phyloP scores from a whole-genome alignment of 2,888 invertebrate species.

The Sthenelais limicola region DNA sequence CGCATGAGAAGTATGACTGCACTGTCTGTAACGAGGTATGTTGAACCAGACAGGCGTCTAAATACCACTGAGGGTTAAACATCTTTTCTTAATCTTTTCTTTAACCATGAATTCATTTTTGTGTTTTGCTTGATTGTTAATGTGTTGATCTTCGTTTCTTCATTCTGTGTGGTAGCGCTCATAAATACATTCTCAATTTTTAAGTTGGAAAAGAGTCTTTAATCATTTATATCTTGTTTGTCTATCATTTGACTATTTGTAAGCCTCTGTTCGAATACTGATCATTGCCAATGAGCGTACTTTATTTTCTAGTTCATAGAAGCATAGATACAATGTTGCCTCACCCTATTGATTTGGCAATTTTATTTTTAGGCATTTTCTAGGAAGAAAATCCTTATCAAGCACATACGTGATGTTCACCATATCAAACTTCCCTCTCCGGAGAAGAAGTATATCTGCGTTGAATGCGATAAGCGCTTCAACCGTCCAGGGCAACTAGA shows the following conservation, averaged over 20 bases:
- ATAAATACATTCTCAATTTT: too few species aligned
- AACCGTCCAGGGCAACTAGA: conserved; percentile 55
- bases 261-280: too few species aligned
- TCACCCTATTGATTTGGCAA: too few species aligned
- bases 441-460: conserved; percentile 57
- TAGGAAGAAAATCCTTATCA: conserved; percentile 55
- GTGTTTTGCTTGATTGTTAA: not conserved
- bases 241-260: too few species aligned
- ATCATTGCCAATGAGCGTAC: too few species aligned
- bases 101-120: not conserved
- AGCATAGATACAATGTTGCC: too few species aligned
- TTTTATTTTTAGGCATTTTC: conserved; percentile 56
- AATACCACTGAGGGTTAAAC: too few species aligned
- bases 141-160: not conserved
- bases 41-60: not conserved
- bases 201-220: too few species aligned
- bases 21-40: conserved; percentile 24
- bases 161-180: too few species aligned
- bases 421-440: conserved; percentile 45
- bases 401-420: conserved; percentile 58
- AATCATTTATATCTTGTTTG: too few species aligned
- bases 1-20: conserved; percentile 42
- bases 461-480: conserved; percentile 58
- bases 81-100: not conserved
- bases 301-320: too few species aligned